Conservation (phyloP, 2,888 invertebrate species). For the Apotomis turbidana region DNA sequence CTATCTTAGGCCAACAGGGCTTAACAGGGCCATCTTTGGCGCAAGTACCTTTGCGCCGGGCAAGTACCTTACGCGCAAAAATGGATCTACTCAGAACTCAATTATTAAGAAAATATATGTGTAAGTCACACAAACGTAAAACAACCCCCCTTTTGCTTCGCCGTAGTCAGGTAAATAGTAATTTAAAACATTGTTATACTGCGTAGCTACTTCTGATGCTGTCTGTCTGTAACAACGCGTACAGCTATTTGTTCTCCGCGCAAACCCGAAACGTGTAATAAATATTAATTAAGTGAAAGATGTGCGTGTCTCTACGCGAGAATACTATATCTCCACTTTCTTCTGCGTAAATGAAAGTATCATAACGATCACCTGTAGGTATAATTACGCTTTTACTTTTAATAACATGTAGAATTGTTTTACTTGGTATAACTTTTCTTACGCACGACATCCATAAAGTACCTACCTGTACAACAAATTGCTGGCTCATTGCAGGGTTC, state of each 20-base stretch:
- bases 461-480: too few species aligned
- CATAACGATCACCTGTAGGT: background rate
- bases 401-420: background rate
- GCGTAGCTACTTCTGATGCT: background rate
- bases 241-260: conserved; percentile 20
- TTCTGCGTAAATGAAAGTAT: background rate
- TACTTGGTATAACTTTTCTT: background rate
- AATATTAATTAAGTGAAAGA: conserved; percentile 30
- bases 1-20: too few species aligned
- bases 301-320: conserved; percentile 15
- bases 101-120: too few species aligned
- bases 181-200: background rate
- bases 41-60: too few species aligned
- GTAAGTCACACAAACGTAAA: too few species aligned
- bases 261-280: conserved; percentile 20
- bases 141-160: too few species aligned
- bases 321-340: conserved; percentile 11
- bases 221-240: background rate
- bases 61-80: too few species aligned
- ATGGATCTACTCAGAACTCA: too few species aligned
- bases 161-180: background rate
- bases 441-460: background rate
- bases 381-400: conserved; percentile 9
- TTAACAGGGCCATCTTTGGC: too few species aligned
- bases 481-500: too few species aligned